phyloP scores from a whole-genome alignment of 2,888 invertebrate genomes.

The Dryococelus australis region DNA sequence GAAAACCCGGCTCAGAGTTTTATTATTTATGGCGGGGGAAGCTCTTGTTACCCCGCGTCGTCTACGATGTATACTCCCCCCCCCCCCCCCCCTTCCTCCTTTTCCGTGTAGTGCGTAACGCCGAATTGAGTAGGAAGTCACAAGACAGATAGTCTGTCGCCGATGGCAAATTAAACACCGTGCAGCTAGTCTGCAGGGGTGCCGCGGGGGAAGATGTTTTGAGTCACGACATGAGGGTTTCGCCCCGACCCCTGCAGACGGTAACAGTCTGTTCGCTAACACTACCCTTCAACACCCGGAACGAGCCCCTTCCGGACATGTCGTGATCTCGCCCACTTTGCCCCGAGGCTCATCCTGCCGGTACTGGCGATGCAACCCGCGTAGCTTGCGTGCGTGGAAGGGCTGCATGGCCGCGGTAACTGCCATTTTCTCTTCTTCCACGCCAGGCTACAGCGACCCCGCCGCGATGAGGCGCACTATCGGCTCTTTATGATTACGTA shows the following conservation, averaged over 20 bases:
- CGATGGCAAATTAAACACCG: constrained; percentile 46
- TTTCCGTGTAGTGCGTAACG: not conserved
- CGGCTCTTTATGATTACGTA: too few species aligned
- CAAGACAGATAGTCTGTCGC: constrained; percentile 41
- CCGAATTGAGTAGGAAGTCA: constrained; percentile 34
- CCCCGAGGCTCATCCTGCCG: not conserved
- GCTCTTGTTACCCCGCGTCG: not conserved
- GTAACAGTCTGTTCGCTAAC: constrained; percentile 16
- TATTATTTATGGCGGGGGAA: not conserved
- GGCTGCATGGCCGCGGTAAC: not conserved
- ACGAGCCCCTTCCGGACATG: not conserved
- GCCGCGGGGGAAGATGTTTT: not conserved
- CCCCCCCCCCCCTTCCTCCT: too few species aligned
- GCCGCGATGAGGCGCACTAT: too few species aligned
- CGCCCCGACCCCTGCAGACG: not conserved
- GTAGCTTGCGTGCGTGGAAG: not conserved
- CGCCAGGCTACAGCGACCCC: too few species aligned
- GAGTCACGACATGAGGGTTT: not conserved
- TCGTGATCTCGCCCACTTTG: not conserved
- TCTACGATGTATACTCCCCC: not conserved
- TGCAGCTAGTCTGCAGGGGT: not conserved
- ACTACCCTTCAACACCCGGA: not conserved
- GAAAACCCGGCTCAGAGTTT: not conserved
- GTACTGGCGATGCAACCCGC: not conserved
- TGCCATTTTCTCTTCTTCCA: too few species aligned